Evolutionary conservation across 2,797 vertebrate genomes (phyloP), one percentile per base, ranked within the genome.

Genomic region (Mus minutoides): DNA sequence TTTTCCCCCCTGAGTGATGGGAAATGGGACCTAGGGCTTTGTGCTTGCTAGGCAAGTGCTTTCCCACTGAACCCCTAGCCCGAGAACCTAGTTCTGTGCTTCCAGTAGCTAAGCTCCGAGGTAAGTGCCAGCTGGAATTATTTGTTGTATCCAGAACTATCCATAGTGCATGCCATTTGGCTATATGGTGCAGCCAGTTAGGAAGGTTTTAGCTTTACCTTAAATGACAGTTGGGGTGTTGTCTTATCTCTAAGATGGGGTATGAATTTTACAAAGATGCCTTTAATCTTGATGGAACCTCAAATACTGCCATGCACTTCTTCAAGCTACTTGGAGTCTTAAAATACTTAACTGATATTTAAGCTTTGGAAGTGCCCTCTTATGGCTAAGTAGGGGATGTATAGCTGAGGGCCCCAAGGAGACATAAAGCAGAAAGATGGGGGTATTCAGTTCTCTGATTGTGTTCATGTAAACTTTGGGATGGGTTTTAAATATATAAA

Each of bases 251-350:
- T 94, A 97, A 96, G 58, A 92, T 82, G 90, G 93, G 88, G 17
- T 97, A 73, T 97, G 93, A 92, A 96, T 96, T 95, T 92, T 97
- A 98, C 96, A 98, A 89, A 96, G 94, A 96, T 98, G 76, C 96
- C 96, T 77, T 97, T 97, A 97, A 95, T 97, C 96, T 96, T 96
- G 83, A 94, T 96, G 95, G 96, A 98, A 97, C 95, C 94, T 75
- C 87, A 95, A 73, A 82, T 97, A 77, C 96, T 96, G 83, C 64
- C 93, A 85, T 76, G 54, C 71, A 80, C 31, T 9, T 4, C 22
- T 84, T 52, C 56, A 94, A 22, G 11, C 6, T 83, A 54, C 73
- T 40, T 58, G 43, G 83, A 91, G 24, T 8, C 83, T 96, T 91
- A 67, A 94, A 77, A 88, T 40, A 71, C 60, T 43, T 56, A 49